Evolutionary conservation across 2,888 invertebrate species (phyloP).

Genomic region (Megamerina dolium): DNA sequence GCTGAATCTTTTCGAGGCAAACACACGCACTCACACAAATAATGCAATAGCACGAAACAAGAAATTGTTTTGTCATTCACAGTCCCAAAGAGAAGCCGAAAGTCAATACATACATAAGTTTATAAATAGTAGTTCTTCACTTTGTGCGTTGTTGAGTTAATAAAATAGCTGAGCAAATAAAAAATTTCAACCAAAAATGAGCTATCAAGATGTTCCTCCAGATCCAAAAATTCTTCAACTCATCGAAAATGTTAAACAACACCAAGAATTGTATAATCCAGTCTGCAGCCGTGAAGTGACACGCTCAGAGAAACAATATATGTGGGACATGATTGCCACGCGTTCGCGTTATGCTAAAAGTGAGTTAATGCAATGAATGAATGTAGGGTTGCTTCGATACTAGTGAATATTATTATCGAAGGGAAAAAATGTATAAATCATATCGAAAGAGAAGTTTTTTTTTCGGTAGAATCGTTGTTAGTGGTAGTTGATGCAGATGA

Average conservation of each 20-base stretch:
- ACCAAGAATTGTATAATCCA: constrained; percentile 9
- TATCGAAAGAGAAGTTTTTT: background rate
- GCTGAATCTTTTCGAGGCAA: too few relatives aligned
- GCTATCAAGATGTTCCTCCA: too few relatives aligned
- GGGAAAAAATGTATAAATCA: background rate
- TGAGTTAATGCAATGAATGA: constrained; percentile 18
- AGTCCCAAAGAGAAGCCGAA: background rate
- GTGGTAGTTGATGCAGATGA: too few relatives aligned
- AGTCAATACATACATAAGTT: too few relatives aligned
- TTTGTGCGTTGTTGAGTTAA: too few relatives aligned
- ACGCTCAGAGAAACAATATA: constrained; percentile 15
- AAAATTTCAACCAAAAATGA: too few relatives aligned
- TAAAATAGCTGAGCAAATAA: too few relatives aligned
- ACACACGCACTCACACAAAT: too few relatives aligned
- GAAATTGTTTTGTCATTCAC: background rate
- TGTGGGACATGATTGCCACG: constrained; percentile 19
- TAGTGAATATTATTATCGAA: too few relatives aligned
- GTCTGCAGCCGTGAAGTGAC: background rate
- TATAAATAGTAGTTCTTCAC: too few relatives aligned
- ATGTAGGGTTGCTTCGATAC: too few relatives aligned
- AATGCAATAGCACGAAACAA: background rate
- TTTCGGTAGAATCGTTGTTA: constrained; percentile 1
- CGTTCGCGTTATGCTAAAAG: constrained; percentile 16
- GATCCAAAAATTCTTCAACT: constrained; percentile 7
- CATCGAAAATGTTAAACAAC: constrained; percentile 2